Conservation (phyloP, 92 coral and sea anemone genomes). For the Diadumene lineata region DNA sequence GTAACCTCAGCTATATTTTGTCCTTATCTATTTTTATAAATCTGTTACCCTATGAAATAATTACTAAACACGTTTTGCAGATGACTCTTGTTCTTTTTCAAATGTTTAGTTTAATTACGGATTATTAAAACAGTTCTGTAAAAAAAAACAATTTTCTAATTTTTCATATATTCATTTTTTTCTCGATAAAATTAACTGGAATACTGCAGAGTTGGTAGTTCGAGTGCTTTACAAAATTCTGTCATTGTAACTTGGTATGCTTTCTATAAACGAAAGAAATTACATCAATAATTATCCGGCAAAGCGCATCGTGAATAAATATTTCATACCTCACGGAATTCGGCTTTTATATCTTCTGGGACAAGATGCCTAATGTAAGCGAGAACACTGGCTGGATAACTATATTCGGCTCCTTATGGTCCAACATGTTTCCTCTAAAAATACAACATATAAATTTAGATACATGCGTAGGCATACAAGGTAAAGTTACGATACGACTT, state of each 20-base stretch:
- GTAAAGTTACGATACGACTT: neutral
- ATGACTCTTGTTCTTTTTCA: too few relatives aligned
- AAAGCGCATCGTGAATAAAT: neutral
- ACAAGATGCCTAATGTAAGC: slow-evolving; percentile 33
- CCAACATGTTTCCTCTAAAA: slow-evolving; percentile 34
- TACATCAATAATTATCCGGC: neutral
- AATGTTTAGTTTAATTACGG: too few relatives aligned
- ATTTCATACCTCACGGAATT: slow-evolving; percentile 37
- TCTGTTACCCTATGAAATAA: too few relatives aligned
- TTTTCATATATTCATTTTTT: too few relatives aligned
- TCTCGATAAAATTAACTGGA: too few relatives aligned
- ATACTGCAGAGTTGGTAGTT: neutral
- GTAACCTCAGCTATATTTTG: too few relatives aligned
- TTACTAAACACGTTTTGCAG: too few relatives aligned
- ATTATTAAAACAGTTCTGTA: too few relatives aligned
- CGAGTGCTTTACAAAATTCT: slow-evolving; percentile 34
- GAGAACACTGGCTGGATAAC: slow-evolving; percentile 31
- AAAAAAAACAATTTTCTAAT: too few relatives aligned
- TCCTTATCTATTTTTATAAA: too few relatives aligned
- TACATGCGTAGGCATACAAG: neutral
- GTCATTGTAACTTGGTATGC: slow-evolving; percentile 21
- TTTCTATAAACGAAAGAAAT: slow-evolving; percentile 11
- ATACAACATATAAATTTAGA: neutral
- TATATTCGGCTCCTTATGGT: slow-evolving; percentile 28
- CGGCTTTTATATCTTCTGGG: slow-evolving; percentile 42